Evolutionary conservation across 1,140 invertebrate genomes (phyloP), one percentile per base, ranked within the genome.

Genomic region (Drosophila ohnishii): DNA sequence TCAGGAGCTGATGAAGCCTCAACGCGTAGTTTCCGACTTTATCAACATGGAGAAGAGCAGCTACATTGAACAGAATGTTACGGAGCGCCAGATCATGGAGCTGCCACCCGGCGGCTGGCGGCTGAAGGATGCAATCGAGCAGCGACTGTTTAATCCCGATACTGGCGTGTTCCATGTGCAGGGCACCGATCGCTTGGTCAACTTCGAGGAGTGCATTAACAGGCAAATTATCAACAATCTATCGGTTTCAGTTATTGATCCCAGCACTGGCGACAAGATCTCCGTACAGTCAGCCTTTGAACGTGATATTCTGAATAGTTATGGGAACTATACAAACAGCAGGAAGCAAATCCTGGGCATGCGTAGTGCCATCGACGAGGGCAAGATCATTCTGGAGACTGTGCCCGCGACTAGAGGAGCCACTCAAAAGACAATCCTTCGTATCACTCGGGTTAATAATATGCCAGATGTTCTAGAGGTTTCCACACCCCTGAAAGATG

Each of bases 91-190:
- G 37, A 93, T 94, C 1, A 94, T 95, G 73, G 95, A 97, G 76
- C 75, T 97, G n/a, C 96, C 97, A 2, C 92, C 93, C n/a, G 95
- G 95, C 71, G 96, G 96, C 9, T 97, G 97, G 97, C 93, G 93
- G 51, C 92, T 98, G 0, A 92, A 93, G 55, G 95, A 97, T 85
- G 96, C 96, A 10, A 97, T 97, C 55, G 92, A 95, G 34, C 94
- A 95, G 88, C 94, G 94, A 44, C 91, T 97, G 4, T 96, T 98
- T 75, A 95, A 98, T 92, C 94, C 96, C 1, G 93, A 94, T 2
- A 95, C 94, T 7, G 97, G 97, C 3, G 92, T 97, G 3, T 97
- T 98, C 86, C 95, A 95, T 55, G 96, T 99, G 79, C 97, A 97
- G 39, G 95, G 95, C 34, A 97, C 96, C 2, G 96, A 97, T 90